These are phyloP conservation scores for Polyergus mexicanus DNA, from an alignment of 1,140 invertebrate species.

Conservation along the genomic window DNA sequence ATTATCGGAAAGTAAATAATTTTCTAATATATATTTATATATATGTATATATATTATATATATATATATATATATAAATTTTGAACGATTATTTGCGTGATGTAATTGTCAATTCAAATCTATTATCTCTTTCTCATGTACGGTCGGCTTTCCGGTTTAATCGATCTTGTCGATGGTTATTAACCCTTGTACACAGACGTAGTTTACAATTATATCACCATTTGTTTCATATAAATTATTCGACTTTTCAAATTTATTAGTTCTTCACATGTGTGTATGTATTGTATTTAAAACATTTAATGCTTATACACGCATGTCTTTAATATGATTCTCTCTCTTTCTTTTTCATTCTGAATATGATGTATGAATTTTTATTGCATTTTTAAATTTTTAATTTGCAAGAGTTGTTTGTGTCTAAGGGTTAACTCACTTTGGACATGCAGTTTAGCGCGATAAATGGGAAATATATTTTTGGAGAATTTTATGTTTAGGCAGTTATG, in stretches of 20 bases:
- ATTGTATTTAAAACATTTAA: not conserved
- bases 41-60: not conserved
- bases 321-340: not conserved
- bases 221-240: not conserved
- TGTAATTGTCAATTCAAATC: not conserved
- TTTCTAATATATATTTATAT: not conserved
- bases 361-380: not conserved
- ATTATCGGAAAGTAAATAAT: not conserved
- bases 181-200: slow-evolving; percentile 28
- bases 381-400: not conserved
- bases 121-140: slow-evolving; percentile 7
- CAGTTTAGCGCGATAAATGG: slow-evolving; percentile 5
- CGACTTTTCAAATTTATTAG: not conserved
- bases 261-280: not conserved
- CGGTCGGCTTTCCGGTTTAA: slow-evolving; percentile 23
- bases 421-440: slow-evolving; percentile 7
- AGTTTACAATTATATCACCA: not conserved
- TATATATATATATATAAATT: not conserved
- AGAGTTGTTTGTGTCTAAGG: slow-evolving; percentile 28
- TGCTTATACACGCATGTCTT: not conserved
- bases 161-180: slow-evolving; percentile 44
- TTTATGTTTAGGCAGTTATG: slow-evolving; percentile 59
- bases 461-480: slow-evolving; percentile 71
- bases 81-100: not conserved
- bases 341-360: not conserved